phyloP scores from a whole-genome alignment of 2,888 invertebrate genomes.

The Ophraella communa region DNA sequence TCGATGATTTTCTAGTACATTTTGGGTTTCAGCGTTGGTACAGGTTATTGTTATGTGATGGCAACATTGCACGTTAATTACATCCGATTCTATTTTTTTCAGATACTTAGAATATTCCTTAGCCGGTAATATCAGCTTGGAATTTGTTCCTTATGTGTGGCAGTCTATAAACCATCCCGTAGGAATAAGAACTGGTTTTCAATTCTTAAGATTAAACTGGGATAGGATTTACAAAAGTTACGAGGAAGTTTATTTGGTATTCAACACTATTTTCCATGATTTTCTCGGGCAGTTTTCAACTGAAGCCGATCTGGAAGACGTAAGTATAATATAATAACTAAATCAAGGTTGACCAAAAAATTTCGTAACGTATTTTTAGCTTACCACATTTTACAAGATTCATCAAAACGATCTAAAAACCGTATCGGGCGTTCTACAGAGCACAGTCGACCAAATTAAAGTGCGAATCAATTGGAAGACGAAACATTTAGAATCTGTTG shows the following conservation, averaged over 20 bases:
- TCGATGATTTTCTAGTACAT: too few species aligned
- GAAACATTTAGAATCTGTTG: constrained; percentile 51
- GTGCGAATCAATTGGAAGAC: constrained; percentile 53
- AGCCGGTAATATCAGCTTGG: constrained; percentile 51
- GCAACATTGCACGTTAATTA: too few species aligned
- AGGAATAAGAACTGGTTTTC: constrained; percentile 54
- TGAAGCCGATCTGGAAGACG: constrained; percentile 56
- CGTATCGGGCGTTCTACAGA: constrained; percentile 51
- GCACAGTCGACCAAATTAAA: constrained; percentile 55
- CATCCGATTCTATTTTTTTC: constrained; percentile 30
- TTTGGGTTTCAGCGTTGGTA: too few species aligned
- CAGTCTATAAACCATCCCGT: constrained; percentile 54
- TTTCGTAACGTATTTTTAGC: constrained; percentile 43
- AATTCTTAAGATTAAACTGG: constrained; percentile 56
- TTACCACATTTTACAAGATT: constrained; percentile 54
- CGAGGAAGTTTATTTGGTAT: constrained; percentile 51
- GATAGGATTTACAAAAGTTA: constrained; percentile 51
- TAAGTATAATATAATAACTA: constrained; percentile 39
- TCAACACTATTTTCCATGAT: constrained; percentile 54
- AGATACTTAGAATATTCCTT: constrained; percentile 56
- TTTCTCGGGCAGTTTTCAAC: constrained; percentile 55
- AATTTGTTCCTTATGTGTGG: constrained; percentile 56
- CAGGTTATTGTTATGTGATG: too few species aligned
- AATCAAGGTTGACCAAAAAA: not conserved
- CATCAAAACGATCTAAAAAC: constrained; percentile 52